phyloP scores from a whole-genome alignment of 2,888 invertebrate species.

The Calliphora vomitoria region DNA sequence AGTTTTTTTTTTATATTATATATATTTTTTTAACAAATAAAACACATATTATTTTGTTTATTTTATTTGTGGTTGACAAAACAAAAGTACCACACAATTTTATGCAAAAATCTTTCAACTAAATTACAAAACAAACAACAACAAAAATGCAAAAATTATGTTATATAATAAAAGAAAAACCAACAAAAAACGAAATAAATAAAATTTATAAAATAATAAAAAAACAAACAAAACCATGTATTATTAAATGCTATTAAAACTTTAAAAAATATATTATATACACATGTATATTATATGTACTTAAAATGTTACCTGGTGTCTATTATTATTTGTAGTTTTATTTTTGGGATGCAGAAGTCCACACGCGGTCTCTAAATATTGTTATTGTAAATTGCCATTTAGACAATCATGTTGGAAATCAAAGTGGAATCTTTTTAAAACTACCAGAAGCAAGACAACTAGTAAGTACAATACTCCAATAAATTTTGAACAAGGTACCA shows the following conservation, averaged over 20 bases:
- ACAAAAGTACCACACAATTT: slow-evolving; percentile 47
- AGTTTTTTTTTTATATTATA: slow-evolving; percentile 59
- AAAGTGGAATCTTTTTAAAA: too few relatives aligned
- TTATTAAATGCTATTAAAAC: slow-evolving; percentile 74
- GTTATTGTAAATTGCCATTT: not conserved
- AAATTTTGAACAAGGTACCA: too few relatives aligned
- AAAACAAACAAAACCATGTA: slow-evolving; percentile 65
- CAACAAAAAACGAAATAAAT: slow-evolving; percentile 69
- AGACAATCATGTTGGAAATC: too few relatives aligned
- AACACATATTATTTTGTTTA: slow-evolving; percentile 50
- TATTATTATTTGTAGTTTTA: slow-evolving; percentile 41
- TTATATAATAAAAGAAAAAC: slow-evolving; percentile 56
- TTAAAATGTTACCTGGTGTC: slow-evolving; percentile 65
- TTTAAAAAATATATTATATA: slow-evolving; percentile 74
- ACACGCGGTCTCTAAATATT: too few relatives aligned
- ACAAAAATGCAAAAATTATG: slow-evolving; percentile 64
- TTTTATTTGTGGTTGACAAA: slow-evolving; percentile 64
- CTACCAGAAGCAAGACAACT: too few relatives aligned
- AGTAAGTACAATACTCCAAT: too few relatives aligned
- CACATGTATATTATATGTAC: slow-evolving; percentile 76
- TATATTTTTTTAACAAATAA: slow-evolving; percentile 58
- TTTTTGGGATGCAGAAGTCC: not conserved
- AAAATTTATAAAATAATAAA: slow-evolving; percentile 73
- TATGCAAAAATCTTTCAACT: slow-evolving; percentile 59
- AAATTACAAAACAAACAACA: slow-evolving; percentile 59